Evolutionary conservation across 1,140 invertebrate genomes (phyloP), one percentile per base, ranked within the genome.

Genomic region (Armadillidium nasatum): DNA sequence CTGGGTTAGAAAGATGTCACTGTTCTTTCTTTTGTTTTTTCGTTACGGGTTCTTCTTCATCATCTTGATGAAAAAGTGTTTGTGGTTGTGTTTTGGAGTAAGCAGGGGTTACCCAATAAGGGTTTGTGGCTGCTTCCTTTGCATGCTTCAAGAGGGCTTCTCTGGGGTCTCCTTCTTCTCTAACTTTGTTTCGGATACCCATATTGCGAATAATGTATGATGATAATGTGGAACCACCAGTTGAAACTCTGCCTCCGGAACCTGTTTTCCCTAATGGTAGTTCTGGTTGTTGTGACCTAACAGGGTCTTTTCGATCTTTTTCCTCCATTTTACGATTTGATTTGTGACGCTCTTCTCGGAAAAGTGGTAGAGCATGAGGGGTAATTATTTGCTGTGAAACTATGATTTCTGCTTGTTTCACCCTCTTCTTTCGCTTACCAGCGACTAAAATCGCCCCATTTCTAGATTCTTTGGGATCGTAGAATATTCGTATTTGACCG

Each of bases 191-290:
- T 80, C 93, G 94, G 1, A 96, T 85, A 0, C 96, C 97, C 23
- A 99, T 87, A 84, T 98, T 96, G 75, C 96, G 89, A 69, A 98
- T 98, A 23, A 99, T 96, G 85, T 95, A 99, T 0, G 96, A 98
- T 78, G 95, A 97, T 0, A 99, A 87, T 0, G 97, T 99, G 75
- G 94, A 95, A 44, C 98, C 98, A 71, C 95, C 95, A 0, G 93
- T 92, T 0, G 94, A 96, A 3, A 99, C 91, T 81, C 96, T 88
- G n/a, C 96, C 96, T 50, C 94, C 94, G 81, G 93, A 91, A 21
- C 94, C 94, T 75, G 88, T 87, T 19, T 96, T 98, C 72, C 84
- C 85, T n/a, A 99, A 95, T 0, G 97, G 97, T 69, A 99, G 86
- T 86, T 99, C 97, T n/a, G 95, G 97, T 81, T 94, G 85, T 77